Evolutionary conservation across 2,888 invertebrate species (phyloP), one percentile per base, ranked within the genome.

Genomic region (Watsonalla binaria): DNA sequence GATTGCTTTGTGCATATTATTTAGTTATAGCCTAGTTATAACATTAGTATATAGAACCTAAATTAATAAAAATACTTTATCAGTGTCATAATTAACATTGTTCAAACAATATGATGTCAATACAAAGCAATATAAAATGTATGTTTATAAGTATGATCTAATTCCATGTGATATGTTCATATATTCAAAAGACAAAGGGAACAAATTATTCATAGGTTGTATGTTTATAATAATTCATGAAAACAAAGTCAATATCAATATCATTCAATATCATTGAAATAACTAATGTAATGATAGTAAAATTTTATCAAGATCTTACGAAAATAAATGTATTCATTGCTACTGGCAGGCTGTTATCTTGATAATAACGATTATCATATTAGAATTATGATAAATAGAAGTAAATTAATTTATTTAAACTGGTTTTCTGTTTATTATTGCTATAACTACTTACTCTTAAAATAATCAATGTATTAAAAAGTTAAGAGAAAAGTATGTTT

Each of bases 401-500:
- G 54, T 53, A 55, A 55, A 57, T 58, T 14, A 42, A 45, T 53
- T 39, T 33, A 51, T 51, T 45, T 45, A 34, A 5, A 24, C 52
- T 53, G 61, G 61, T 63, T 60, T 54, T 59, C 55, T 55, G 58
- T 61, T 58, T 60, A 61, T 53, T 46, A 33, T 51, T 51, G 37
- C 39, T 47, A 62, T 57, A 60, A 84, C 86, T 84, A 74, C 86
- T 82, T 76, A 79, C 86, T 87, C 87, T 89, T 88, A 78, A 70
- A 65, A 70, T 70, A 67, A 70, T 81, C 72, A 76, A 69, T 70
- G 57, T 65, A 49, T 57, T 56, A 62, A 84, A 82, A 70, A 72
- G 71, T 76, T 85, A 88, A 88, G 88, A 86, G 86, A 58, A 79
- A 79, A 72, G 81, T 84, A 83, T 74, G 85, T 87, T 82, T 78